phyloP scores from a whole-genome alignment of 2,797 vertebrate genomes.

The Denticeps clupeoides region DNA sequence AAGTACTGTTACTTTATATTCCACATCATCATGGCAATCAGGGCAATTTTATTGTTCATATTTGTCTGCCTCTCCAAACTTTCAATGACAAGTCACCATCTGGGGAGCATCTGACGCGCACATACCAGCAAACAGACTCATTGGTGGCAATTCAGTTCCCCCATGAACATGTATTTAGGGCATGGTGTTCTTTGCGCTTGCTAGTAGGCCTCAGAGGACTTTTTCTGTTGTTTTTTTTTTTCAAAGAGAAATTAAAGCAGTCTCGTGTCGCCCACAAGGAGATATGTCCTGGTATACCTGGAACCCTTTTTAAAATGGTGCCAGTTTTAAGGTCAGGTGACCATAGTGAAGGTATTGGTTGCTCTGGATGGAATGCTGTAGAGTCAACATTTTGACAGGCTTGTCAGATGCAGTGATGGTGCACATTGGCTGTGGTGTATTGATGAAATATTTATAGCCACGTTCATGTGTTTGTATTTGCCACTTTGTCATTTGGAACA shows the following conservation, averaged over 20 bases:
- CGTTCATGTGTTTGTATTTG: too few relatives aligned
- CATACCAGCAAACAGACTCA: conserved; percentile 52
- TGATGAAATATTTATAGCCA: conserved; percentile 29
- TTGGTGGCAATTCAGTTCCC: conserved; percentile 57
- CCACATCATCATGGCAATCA: too few relatives aligned
- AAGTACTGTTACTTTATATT: too few relatives aligned
- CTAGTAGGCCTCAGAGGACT: conserved; percentile 52
- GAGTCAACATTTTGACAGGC: conserved; percentile 30
- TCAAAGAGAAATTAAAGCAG: conserved; percentile 59
- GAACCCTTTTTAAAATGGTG: neutral
- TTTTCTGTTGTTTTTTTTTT: conserved; percentile 44
- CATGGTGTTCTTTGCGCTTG: conserved; percentile 61
- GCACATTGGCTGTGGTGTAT: conserved; percentile 15
- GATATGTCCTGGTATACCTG: neutral
- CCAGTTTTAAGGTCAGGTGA: neutral
- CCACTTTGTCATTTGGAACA: too few relatives aligned
- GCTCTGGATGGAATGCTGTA: too few relatives aligned
- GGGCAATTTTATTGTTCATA: too few relatives aligned
- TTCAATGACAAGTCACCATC: conserved; percentile 15
- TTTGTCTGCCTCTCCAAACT: too few relatives aligned
- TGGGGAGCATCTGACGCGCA: conserved; percentile 13
- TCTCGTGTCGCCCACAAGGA: neutral
- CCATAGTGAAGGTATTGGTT: too few relatives aligned
- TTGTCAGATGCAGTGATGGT: conserved; percentile 28
- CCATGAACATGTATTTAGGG: conserved; percentile 64